Base-by-base conservation (phyloP, 2,888 invertebrate species). In the Nymphalis urticae region DNA sequence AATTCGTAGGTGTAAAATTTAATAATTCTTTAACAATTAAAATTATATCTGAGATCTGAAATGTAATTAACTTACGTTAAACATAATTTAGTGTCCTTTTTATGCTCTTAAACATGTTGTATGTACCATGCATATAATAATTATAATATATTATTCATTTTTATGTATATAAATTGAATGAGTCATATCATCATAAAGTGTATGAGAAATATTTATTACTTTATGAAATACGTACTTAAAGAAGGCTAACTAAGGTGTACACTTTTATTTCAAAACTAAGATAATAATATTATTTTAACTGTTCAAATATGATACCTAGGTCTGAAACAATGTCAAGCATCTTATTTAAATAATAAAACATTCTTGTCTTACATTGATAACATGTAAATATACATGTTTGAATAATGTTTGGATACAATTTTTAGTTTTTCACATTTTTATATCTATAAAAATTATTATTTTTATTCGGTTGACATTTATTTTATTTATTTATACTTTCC, bases 261-360 rank as follows among this genome's bases (percentile, higher is more conserved):
- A 42, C 42, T 42, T 42, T 42, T 42, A 42, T 42, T 32, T 36
- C 19, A n/a, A 36, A 58, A 58, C 36, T n/a, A 58, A 42, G 42
- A 58, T 42, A 42, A 58, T 58, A 42, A 42, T 58, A 27, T 67
- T 67, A 42, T 61, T 56, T 62, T 64, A 64, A 64, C 42, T 64
- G 64, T 65, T 54, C 58, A 69, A 69, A 69, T 62, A 65, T 3
- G 36, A 61, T 61, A 47, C 50, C 65, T 65, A 65, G 24, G 16
- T 56, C 21, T 42, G 54, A 24, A 69, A 64, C 61, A 69, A 69
- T 69, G 68, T 69, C 64, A 64, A 69, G 68, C 42, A 59, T 53
- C 13, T 24, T 69, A 61, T 64, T 64, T 61, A 42, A 54, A 64
- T 60, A 64, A 68, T 64, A 68, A 58, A 64, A 54, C 27, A 47